Evolutionary conservation across 1,140 invertebrate species (phyloP).

Genomic region (Ephestia elutella): DNA sequence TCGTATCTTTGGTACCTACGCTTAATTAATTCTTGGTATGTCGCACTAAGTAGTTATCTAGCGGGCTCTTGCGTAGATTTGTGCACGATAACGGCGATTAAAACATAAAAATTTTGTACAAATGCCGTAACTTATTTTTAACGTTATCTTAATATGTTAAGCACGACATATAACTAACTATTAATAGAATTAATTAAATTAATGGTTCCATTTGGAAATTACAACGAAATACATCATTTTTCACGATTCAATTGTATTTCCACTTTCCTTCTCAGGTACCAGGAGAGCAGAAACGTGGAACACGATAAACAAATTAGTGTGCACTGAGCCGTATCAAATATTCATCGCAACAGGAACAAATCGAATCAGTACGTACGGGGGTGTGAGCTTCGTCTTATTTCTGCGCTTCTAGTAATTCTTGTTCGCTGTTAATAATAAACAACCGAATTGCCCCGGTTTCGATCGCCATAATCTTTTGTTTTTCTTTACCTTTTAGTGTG

Average conservation of each 20-base stretch:
- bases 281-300: conserved; percentile 49
- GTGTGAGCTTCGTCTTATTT: conserved; percentile 56
- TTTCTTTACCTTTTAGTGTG: conserved; percentile 16
- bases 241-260: conserved; percentile 7
- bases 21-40: conserved; percentile 61
- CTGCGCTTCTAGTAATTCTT: conserved; percentile 36
- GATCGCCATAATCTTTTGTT: conserved; percentile 13
- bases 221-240: background rate
- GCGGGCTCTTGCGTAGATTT: conserved; percentile 5
- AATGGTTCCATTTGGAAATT: background rate
- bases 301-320: conserved; percentile 73
- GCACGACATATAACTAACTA: background rate
- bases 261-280: conserved; percentile 36
- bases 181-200: background rate
- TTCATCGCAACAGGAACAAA: conserved; percentile 68
- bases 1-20: conserved; percentile 55
- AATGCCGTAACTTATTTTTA: background rate
- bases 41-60: conserved; percentile 18
- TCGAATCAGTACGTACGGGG: conserved; percentile 57
- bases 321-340: conserved; percentile 69
- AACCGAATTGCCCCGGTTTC: conserved; percentile 15
- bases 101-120: conserved; percentile 5
- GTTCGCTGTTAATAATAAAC: conserved; percentile 41
- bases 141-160: background rate
- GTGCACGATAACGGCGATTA: background rate